These are phyloP conservation scores for Okapia johnstoni DNA, from an alignment of 2,113 vertebrate species.

Conservation along the genomic window DNA sequence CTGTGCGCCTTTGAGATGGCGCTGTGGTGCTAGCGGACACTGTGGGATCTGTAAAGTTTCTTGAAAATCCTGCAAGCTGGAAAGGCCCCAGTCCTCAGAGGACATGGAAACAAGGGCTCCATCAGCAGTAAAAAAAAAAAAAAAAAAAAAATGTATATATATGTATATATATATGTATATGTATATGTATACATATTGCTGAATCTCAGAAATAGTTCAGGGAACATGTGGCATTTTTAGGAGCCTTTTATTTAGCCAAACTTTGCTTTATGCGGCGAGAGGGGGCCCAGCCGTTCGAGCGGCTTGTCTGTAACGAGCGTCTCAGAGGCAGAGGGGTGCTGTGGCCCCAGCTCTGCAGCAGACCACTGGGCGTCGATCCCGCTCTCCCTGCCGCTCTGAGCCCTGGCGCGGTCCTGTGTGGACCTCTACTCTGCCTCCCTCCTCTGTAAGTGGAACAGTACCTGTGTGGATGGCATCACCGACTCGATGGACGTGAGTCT, in stretches of 20 bases:
- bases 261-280: neutral
- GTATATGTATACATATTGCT: too few relatives aligned
- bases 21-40: rapidly evolving
- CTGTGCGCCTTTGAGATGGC: neutral
- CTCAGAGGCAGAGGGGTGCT: neutral
- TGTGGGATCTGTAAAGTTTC: neutral
- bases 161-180: too few relatives aligned
- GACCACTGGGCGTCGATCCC: rapidly evolving
- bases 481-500: neutral
- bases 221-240: neutral
- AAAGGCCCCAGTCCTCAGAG: neutral
- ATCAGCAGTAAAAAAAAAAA: neutral
- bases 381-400: rapidly evolving
- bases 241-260: neutral
- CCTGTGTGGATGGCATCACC: neutral
- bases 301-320: neutral
- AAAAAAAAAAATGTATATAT: too few relatives aligned
- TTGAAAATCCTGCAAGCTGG: neutral
- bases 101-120: neutral
- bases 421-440: neutral
- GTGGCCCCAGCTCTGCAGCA: neutral
- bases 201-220: neutral
- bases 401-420: rapidly evolving
- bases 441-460: rapidly evolving
- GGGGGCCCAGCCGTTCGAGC: neutral